phyloP scores from a whole-genome alignment of 2,113 vertebrate species.

The Myotis brandtii region DNA sequence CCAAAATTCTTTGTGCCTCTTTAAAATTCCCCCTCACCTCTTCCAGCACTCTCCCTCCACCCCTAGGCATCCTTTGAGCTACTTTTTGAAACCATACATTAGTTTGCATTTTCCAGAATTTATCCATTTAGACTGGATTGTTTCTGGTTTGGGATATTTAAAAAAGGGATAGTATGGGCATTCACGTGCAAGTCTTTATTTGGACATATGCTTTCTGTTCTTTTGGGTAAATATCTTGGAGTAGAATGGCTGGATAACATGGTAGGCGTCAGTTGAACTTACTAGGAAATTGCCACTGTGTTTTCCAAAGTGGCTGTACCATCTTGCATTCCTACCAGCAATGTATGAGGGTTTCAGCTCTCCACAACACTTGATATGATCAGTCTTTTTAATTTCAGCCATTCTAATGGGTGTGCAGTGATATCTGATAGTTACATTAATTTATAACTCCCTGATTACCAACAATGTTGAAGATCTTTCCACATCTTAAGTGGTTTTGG shows the following conservation, averaged over 20 bases:
- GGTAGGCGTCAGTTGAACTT: neutral
- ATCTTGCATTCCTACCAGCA: neutral
- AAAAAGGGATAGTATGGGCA: neutral
- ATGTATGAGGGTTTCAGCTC: neutral
- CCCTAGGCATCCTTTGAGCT: neutral
- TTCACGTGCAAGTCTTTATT: neutral
- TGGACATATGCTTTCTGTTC: neutral
- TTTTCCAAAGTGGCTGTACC: neutral
- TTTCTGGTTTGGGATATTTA: neutral
- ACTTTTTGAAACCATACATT: neutral
- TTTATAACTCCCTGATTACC: neutral
- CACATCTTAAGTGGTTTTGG: neutral
- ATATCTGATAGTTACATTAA: neutral
- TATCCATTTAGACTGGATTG: neutral
- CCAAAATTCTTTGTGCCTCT: neutral
- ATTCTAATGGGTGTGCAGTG: neutral
- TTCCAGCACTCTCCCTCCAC: neutral
- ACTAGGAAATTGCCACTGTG: neutral
- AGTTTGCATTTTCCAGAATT: neutral
- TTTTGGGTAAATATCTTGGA: neutral
- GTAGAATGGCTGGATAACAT: neutral
- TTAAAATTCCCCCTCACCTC: neutral
- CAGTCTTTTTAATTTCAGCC: neutral
- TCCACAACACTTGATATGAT: neutral
- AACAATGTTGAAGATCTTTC: neutral